Evolutionary conservation across 1,140 invertebrate species (phyloP).

Genomic region (Atta colombica): DNA sequence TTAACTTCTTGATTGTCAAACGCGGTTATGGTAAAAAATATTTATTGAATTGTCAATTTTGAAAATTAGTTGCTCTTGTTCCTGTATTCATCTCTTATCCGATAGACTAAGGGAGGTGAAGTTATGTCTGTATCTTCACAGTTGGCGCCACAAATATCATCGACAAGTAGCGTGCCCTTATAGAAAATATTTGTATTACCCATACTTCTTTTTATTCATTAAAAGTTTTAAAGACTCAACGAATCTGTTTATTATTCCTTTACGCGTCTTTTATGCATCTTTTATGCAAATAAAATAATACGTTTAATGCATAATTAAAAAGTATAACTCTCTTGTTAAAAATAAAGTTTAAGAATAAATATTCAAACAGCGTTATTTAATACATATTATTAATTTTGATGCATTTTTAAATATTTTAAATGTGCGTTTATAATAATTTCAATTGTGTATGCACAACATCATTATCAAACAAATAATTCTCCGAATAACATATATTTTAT

Average conservation of each 20-base stretch:
- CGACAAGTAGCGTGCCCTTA: conserved; percentile 29
- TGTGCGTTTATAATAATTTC: not conserved
- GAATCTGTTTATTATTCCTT: conserved; percentile 9
- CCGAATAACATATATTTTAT: not conserved
- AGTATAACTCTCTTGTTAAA: not conserved
- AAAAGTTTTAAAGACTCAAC: not conserved
- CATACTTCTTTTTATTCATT: not conserved
- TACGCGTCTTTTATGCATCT: not conserved
- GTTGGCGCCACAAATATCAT: conserved; percentile 40
- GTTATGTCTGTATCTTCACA: not conserved
- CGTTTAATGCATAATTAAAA: not conserved
- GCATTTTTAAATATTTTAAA: not conserved
- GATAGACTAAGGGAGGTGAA: not conserved
- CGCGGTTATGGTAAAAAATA: not conserved
- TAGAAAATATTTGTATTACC: not conserved
- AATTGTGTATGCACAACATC: not conserved
- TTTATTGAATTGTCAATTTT: conserved; percentile 50
- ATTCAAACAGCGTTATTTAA: not conserved
- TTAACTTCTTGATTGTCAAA: conserved; percentile 22
- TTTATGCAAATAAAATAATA: conserved; percentile 22
- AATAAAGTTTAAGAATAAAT: not conserved
- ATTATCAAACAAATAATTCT: not conserved
- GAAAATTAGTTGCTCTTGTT: conserved; percentile 32
- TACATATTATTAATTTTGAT: not conserved
- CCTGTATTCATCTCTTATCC: conserved; percentile 52